These are phyloP conservation scores for Aplodontia rufa DNA, from an alignment of 2,113 vertebrate species.

Conservation along the genomic window DNA sequence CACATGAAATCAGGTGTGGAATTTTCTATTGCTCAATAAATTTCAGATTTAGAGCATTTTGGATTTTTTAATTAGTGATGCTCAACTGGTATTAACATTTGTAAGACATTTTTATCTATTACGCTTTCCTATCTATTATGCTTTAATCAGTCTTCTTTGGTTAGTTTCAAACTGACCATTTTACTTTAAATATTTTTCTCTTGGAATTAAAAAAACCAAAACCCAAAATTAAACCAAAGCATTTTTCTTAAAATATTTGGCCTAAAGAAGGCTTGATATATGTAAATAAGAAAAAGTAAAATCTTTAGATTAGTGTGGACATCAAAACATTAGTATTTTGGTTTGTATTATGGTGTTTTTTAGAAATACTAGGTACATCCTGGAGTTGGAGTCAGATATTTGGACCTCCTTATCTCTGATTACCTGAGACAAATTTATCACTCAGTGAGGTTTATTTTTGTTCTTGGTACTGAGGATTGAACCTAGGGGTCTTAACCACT, in stretches of 20 bases:
- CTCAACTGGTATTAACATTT: no score
- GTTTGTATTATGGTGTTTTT: not conserved
- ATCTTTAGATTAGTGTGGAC: not conserved
- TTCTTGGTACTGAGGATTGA: no score
- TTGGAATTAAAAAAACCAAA: not conserved
- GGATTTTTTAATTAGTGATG: not conserved
- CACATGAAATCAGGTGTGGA: not conserved
- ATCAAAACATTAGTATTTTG: not conserved
- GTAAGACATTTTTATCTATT: conserved; percentile 14
- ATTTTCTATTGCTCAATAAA: not conserved
- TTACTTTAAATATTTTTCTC: not conserved
- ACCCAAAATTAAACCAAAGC: not conserved
- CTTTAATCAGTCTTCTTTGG: not conserved
- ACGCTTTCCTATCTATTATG: not conserved
- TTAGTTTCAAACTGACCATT: conserved; percentile 34
- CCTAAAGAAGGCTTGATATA: not conserved
- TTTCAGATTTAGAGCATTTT: not conserved
- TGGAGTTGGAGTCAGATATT: not conserved
- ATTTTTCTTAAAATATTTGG: conserved; percentile 15
- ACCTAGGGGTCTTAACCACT: no score
- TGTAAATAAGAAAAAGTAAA: not conserved
- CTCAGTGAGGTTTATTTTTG: not conserved
- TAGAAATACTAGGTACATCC: not conserved
- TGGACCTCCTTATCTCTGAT: not conserved
- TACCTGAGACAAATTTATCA: not conserved